Base-by-base conservation (phyloP, 2,888 invertebrate species). In the Lydus trimaculatus region DNA sequence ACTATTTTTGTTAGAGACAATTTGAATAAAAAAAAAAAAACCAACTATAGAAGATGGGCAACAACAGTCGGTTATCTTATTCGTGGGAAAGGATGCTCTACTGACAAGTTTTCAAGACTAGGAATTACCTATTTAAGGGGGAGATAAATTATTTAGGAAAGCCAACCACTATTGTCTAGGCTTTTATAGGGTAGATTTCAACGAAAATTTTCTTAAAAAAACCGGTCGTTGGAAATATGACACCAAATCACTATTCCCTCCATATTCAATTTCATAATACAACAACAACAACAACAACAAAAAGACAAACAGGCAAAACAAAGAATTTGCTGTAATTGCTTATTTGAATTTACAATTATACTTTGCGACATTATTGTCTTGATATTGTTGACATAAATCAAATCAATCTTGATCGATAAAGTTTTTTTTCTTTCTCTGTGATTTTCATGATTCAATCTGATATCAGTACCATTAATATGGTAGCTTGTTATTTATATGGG, bases 101-200 rank as follows among this genome's bases (percentile, higher is more conserved):
- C 61, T 39, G 61, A 20, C 61, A 61, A 61, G 61, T 61, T 61
- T 52, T 33, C 36, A n/a, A 25, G 61, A 36, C 61, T 61, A 61
- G 61, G 61, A 61, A 61, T 61, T 25, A 20, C 61, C 61, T 61
- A 61, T 61, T 61, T 61, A 61, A 36, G 23, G 61, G 61, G 61
- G 20, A 61, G 61, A 61, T 61, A 61, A 61, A 61, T 61, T 61
- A 61, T 39, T 28, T 43, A 31, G 36, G 7, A 33, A 23, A 52
- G 20, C 17, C 6, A n/a, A 48, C 20, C 20, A 48, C 9, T 48
- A 48, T 48, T 48, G 48, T 48, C 20, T 48, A 48, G 11, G n/a
- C 6, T n/a, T 43, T 7, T 43, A 7, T 5, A 17, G 39, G 39
- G 39, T 43, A 36, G 39, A 43, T 43, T 43, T 17, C 39, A 48